Evolutionary conservation across 2,888 invertebrate species (phyloP).

Genomic region (Choristoneura rosaceana): DNA sequence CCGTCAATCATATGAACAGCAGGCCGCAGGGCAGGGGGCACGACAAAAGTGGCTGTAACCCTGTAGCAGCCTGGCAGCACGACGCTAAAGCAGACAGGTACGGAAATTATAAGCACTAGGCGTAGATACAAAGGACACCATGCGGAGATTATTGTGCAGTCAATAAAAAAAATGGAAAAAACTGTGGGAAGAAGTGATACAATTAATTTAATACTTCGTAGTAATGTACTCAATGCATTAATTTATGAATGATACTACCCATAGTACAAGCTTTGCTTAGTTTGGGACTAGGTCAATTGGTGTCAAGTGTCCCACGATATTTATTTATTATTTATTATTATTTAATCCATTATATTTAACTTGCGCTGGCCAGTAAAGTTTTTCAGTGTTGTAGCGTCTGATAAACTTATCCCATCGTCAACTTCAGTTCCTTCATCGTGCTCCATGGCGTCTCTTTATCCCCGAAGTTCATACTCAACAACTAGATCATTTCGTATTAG

Average conservation of each 20-base stretch:
- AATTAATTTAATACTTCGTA: too few relatives aligned
- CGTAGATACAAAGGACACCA: not conserved
- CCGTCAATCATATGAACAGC: conserved; percentile 82
- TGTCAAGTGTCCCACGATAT: too few relatives aligned
- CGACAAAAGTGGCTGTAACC: conserved; percentile 58
- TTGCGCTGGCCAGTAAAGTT: not conserved
- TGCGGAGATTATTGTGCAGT: too few relatives aligned
- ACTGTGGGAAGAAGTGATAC: too few relatives aligned
- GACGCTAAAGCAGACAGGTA: conserved; percentile 72
- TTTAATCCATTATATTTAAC: not conserved
- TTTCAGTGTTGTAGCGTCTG: not conserved
- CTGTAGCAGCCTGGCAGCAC: conserved; percentile 80
- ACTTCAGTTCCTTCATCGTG: too few relatives aligned
- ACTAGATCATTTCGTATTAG: conserved; percentile 39
- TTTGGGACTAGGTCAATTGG: too few relatives aligned
- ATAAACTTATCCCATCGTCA: not conserved
- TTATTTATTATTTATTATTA: too few relatives aligned
- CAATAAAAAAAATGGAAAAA: too few relatives aligned
- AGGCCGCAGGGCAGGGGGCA: conserved; percentile 61
- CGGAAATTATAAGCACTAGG: conserved; percentile 12
- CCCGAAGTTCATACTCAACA: not conserved
- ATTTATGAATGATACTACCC: too few relatives aligned
- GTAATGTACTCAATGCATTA: too few relatives aligned
- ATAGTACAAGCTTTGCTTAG: too few relatives aligned
- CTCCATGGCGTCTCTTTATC: not conserved